Base-by-base conservation (phyloP, 2,888 invertebrate species). In the Allacma fusca region DNA sequence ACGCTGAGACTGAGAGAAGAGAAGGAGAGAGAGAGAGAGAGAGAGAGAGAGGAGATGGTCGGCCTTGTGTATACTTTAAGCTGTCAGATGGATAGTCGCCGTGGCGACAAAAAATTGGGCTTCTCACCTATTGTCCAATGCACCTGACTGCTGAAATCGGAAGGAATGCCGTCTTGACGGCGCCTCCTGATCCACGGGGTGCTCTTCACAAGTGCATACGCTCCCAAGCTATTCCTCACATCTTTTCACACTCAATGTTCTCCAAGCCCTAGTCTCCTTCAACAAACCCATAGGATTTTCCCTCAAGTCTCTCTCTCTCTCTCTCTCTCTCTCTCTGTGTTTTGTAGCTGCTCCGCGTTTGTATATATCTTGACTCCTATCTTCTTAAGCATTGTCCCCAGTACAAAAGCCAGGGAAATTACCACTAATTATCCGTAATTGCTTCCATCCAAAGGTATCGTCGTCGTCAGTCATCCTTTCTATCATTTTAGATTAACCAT, bases 91-190 rank as follows among this genome's bases (percentile, higher is more conserved):
- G 64, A 64, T 67, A 64, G 50, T 70, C 62, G 73, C 68, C 50
- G 34, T 68, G 75, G 69, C 68, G 73, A 78, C 78, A 75, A 74
- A 78, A 74, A 78, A 78, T 68, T 75, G 70, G 62, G 75, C 43
- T 64, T 77, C 77, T 77, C 77, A 77, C 77, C 77, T 77, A 67
- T 78, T 78, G 78, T 78, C 73, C 62, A 77, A 77, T 74, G 71
- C 75, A 75, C 77, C 79, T 78, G 73, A 72, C 71, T 75, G 78
- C 65, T 71, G 76, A 78, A 73, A 76, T 75, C 68, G 78, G 75
- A 59, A 75, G 74, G 71, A 78, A 78, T 80, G 75, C 80, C 80
- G 80, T 78, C 80, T 78, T 28, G 19, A 50, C 43, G 80, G 80
- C 80, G 80, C 80, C 80, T 70, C 43, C 43, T 57, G 26, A 68